These are phyloP conservation scores for Onychostoma macrolepis DNA, from an alignment of 2,113 vertebrate species.

Conservation along the genomic window DNA sequence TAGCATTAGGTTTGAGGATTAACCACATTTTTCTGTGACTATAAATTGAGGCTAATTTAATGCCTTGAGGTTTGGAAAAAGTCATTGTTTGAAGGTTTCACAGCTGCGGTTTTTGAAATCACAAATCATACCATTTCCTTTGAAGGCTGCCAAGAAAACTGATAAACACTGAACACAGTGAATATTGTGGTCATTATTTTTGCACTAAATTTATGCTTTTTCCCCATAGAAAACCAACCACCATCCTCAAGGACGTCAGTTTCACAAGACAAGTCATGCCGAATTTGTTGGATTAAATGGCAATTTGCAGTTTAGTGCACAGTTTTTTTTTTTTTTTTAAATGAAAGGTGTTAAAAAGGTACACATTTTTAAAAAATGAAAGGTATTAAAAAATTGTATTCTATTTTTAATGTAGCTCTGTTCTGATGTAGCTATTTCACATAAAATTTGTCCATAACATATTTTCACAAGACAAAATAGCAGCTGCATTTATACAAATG, in stretches of 20 bases:
- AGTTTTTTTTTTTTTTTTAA: background rate
- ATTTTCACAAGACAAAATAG: background rate
- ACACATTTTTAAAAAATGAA: too few relatives aligned
- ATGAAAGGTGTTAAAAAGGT: background rate
- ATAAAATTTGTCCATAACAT: background rate
- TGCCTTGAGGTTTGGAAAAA: constrained; percentile 44
- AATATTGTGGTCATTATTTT: constrained; percentile 17
- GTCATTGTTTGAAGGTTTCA: constrained; percentile 36
- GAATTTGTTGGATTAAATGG: background rate
- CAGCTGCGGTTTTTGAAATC: constrained; percentile 30
- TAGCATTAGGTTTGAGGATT: background rate
- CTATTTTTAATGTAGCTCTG: background rate
- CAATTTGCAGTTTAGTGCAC: background rate
- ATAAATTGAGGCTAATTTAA: constrained; percentile 48
- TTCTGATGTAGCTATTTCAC: background rate
- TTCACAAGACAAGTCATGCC: background rate
- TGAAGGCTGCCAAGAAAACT: constrained; percentile 39
- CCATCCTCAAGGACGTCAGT: background rate
- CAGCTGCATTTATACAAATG: background rate
- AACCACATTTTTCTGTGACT: constrained; percentile 40
- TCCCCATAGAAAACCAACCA: background rate
- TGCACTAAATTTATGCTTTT: constrained; percentile 25
- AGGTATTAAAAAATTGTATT: background rate
- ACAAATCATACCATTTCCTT: constrained; percentile 52
- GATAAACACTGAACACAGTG: constrained; percentile 28